Evolutionary conservation across 2,113 vertebrate genomes (phyloP).

Genomic region (Carassius carassius): DNA sequence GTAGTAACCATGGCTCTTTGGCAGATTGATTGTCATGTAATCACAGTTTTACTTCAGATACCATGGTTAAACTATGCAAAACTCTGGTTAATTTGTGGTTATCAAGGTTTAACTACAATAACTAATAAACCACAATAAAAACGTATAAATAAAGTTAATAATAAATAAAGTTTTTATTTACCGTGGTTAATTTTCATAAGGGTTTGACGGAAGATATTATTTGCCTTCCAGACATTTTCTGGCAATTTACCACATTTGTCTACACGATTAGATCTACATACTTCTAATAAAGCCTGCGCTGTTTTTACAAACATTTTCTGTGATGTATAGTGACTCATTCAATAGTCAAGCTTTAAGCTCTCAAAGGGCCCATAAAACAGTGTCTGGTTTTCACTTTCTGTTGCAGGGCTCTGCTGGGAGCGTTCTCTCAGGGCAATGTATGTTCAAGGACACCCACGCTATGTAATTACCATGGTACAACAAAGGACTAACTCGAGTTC

Average conservation of each 20-base stretch:
- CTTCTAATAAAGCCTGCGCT: neutral
- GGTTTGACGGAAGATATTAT: neutral
- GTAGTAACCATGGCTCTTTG: no score
- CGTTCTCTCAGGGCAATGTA: neutral
- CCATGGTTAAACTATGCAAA: no score
- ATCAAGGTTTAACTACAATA: no score
- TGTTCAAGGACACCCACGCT: slow-evolving; percentile 9
- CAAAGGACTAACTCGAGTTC: neutral
- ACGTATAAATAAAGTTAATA: no score
- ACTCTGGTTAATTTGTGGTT: no score
- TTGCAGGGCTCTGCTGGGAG: neutral
- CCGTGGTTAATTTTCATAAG: no score
- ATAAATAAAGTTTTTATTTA: no score
- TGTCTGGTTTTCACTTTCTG: neutral
- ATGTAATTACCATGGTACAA: slow-evolving; percentile 13
- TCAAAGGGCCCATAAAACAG: neutral
- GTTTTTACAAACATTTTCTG: neutral
- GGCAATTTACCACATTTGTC: neutral
- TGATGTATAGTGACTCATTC: slow-evolving; percentile 12
- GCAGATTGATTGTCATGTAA: no score
- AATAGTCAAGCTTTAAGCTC: slow-evolving; percentile 4
- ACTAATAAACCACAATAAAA: no score
- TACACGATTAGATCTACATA: neutral
- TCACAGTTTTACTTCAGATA: no score
- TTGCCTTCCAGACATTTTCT: neutral